A percentile compares a stretch with the other conserved stretches of the same genome.
These are phyloP conservation scores for Xyrauchen texanus DNA, from an alignment of 2,113 vertebrate species.

Conservation along the genomic window DNA sequence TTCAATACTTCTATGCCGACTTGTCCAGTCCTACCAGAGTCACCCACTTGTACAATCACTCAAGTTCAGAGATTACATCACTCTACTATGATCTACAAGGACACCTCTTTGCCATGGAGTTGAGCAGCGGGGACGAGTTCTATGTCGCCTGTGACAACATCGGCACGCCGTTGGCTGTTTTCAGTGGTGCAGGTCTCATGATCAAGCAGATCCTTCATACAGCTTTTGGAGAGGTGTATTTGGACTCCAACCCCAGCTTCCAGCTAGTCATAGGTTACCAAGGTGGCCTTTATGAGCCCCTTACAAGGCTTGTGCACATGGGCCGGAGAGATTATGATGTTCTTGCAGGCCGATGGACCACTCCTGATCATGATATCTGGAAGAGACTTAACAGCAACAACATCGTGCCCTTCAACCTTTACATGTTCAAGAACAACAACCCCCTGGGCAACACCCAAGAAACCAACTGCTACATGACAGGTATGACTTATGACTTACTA, in stretches of 20 bases:
- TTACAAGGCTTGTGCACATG: constrained; percentile 94
- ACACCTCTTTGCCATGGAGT: constrained; percentile 96
- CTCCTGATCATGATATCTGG: constrained; percentile 91
- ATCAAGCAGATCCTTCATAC: constrained; percentile 96
- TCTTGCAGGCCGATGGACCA: constrained; percentile 94
- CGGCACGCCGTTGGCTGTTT: constrained; percentile 94
- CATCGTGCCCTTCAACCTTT: constrained; percentile 95
- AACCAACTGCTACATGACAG: constrained; percentile 98
- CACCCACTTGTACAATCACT: constrained; percentile 98
- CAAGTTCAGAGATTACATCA: constrained; percentile 94
- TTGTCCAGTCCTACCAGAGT: constrained; percentile 91
- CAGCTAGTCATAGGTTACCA: constrained; percentile 94
- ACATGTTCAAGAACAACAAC: constrained; percentile 99
- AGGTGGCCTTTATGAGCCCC: constrained; percentile 92
- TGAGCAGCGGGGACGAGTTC: constrained; percentile 94
- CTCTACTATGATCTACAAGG: constrained; percentile 98
- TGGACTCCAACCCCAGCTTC: constrained; percentile 94
- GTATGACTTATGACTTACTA: constrained; percentile 65
- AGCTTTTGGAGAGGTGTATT: constrained; percentile 95
- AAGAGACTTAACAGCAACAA: constrained; percentile 86
- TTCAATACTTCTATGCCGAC: constrained; percentile 98
- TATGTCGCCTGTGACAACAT: constrained; percentile 97
- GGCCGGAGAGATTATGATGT: constrained; percentile 93
- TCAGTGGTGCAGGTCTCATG: constrained; percentile 93
- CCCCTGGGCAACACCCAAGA: constrained; percentile 95